Evolutionary conservation across 2,888 invertebrate genomes (phyloP).

Genomic region (Morpho deidamia): DNA sequence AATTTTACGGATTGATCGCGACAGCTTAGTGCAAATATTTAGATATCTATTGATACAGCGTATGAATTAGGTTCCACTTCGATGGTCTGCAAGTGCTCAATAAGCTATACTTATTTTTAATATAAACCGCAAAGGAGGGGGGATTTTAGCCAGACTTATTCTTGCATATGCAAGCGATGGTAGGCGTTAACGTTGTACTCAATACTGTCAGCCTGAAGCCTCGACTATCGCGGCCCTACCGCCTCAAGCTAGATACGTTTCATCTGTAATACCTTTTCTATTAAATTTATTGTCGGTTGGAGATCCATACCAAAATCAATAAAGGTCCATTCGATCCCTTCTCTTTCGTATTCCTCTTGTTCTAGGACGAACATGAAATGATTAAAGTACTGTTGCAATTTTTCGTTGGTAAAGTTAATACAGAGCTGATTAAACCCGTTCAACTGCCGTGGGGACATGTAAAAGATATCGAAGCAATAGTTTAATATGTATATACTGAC

Average conservation of each 20-base stretch:
- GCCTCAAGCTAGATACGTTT: slow-evolving; percentile 45
- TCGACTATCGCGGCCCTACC: slow-evolving; percentile 47
- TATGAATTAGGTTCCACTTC: slow-evolving; percentile 33
- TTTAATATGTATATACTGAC: slow-evolving; percentile 28
- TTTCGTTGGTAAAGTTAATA: slow-evolving; percentile 99
- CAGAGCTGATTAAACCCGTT: slow-evolving; percentile 99
- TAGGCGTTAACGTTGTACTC: slow-evolving; percentile 23
- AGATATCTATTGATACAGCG: slow-evolving; percentile 24
- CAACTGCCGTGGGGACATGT: slow-evolving; percentile 79
- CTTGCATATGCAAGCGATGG: slow-evolving; percentile 46
- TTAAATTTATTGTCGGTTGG: slow-evolving; percentile 96
- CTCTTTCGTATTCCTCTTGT: slow-evolving; percentile 96
- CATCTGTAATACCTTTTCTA: slow-evolving; percentile 88
- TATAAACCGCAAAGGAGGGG: slow-evolving; percentile 23
- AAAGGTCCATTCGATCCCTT: slow-evolving; percentile 97
- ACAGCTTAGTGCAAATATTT: slow-evolving; percentile 31
- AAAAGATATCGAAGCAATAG: slow-evolving; percentile 47
- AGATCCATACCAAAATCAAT: slow-evolving; percentile 99
- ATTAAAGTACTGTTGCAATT: slow-evolving; percentile 98
- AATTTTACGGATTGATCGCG: slow-evolving; percentile 11
- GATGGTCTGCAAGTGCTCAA: slow-evolving; percentile 35
- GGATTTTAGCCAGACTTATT: slow-evolving; percentile 41
- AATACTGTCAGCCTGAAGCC: slow-evolving; percentile 50
- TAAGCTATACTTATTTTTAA: slow-evolving; percentile 34
- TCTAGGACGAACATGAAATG: slow-evolving; percentile 99